Evolutionary conservation across 2,888 invertebrate genomes (phyloP), one percentile per base, ranked within the genome.

Genomic region (Trichogramma evanescens): DNA sequence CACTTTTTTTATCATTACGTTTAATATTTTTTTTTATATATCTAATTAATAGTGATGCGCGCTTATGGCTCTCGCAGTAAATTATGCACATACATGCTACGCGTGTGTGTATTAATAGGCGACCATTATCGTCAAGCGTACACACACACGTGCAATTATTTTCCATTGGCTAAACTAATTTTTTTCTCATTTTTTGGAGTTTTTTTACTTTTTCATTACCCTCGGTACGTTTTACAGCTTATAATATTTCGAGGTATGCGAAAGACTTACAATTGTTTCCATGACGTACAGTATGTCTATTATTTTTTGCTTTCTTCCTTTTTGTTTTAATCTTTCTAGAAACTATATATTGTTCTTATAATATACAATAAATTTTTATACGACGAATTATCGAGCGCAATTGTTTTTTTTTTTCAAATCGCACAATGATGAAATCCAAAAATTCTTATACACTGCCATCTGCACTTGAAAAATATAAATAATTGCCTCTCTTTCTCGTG

Each of bases 341-440:
- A 56, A 58, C 58, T 58, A 64, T 62, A 58, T 59, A 59, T 62
- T 63, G 13, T 49, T 46, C 59, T 64, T 62, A 61, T 59, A 64
- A 62, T 64, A 62, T 62, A 61, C 59, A 64, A 62, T 64, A 64
- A 59, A 64, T 64, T 64, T 46, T 59, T 56, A 62, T 62, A 62
- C 26, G 57, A 59, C 42, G 59, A 48, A 52, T 45, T 49, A 56
- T 26, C 61, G 54, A 51, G 59, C 54, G 45, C 54, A 64, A 55
- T 26, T 26, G 26, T 26, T 26, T 26, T 26, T 26, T 26, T 26
- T 26, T 26, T 26, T 26, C 26, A 26, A 26, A 26, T 26, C 55
- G 57, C 59, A 51, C 49, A 56, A 46, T 61, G 50, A 57, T 53
- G 59, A 64, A 46, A 52, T 59, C 55, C 61, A 57, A 55, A 49